phyloP scores from a whole-genome alignment of 1,140 invertebrate species.

The Drosophila nannoptera region DNA sequence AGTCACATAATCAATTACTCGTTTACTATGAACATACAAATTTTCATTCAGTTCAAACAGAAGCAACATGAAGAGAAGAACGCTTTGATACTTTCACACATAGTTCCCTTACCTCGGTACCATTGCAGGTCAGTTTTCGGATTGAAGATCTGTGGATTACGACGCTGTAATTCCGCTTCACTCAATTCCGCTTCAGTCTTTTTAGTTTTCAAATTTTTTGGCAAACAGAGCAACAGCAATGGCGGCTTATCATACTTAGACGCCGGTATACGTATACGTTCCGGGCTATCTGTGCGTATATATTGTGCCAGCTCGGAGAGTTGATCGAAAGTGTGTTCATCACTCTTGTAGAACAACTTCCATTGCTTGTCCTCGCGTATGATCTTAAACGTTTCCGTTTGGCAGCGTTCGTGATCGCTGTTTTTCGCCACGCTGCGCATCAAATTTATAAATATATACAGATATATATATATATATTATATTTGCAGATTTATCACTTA shows the following conservation, averaged over 20 bases:
- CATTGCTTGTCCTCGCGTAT: constrained; percentile 67
- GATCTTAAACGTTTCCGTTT: constrained; percentile 86
- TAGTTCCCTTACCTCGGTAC: constrained; percentile 81
- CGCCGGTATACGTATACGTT: constrained; percentile 84
- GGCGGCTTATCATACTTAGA: constrained; percentile 91
- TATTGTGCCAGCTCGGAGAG: constrained; percentile 61
- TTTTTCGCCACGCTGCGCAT: constrained; percentile 30
- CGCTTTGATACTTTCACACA: too few relatives aligned
- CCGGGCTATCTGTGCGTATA: constrained; percentile 54
- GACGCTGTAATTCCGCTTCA: constrained; percentile 60
- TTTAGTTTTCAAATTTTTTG: constrained; percentile 76
- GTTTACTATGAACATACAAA: too few relatives aligned
- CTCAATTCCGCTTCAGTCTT: constrained; percentile 73
- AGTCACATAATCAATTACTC: not conserved
- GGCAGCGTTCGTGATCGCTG: constrained; percentile 76
- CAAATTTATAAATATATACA: too few relatives aligned
- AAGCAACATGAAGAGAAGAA: too few relatives aligned
- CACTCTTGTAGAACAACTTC: constrained; percentile 49
- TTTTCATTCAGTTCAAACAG: too few relatives aligned
- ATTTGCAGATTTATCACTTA: too few relatives aligned
- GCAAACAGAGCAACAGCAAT: constrained; percentile 84
- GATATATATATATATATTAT: not conserved
- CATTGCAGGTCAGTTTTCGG: constrained; percentile 83
- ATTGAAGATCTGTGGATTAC: constrained; percentile 72
- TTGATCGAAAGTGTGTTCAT: constrained; percentile 45